Conservation (phyloP, 2,113 vertebrate genomes). For the chimpanzee (Pan troglodytes) region DNA sequence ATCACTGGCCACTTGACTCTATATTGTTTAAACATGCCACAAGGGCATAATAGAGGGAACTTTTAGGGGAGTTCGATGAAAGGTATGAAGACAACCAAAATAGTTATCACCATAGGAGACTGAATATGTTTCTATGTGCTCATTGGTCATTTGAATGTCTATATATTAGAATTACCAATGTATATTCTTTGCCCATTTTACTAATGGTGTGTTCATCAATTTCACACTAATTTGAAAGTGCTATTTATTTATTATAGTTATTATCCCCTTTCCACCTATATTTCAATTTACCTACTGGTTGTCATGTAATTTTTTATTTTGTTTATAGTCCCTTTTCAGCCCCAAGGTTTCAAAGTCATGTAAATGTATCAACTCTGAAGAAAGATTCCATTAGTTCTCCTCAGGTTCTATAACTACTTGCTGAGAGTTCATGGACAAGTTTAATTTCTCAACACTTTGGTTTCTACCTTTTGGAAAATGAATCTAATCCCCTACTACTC, state of each 20-base stretch:
- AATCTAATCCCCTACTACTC: background rate
- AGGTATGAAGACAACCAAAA: background rate
- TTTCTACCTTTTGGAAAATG: background rate
- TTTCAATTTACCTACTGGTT: background rate
- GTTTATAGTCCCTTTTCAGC: background rate
- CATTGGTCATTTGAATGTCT: background rate
- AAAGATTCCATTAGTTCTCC: background rate
- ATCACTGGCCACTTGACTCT: background rate
- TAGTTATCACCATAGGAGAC: background rate
- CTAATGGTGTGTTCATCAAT: background rate
- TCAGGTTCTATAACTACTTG: background rate
- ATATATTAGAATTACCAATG: background rate
- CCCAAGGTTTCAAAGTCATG: background rate
- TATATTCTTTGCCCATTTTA: background rate
- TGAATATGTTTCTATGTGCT: background rate
- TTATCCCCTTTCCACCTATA: background rate
- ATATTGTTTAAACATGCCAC: background rate
- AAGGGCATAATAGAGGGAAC: background rate
- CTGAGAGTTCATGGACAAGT: background rate
- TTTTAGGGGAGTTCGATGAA: background rate
- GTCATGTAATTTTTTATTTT: background rate
- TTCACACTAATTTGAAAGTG: background rate
- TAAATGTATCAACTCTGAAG: background rate
- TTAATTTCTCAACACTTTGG: background rate
- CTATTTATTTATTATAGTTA: background rate